Evolutionary conservation across 1,140 invertebrate species (phyloP).

Genomic region (Agrypnia vestita): DNA sequence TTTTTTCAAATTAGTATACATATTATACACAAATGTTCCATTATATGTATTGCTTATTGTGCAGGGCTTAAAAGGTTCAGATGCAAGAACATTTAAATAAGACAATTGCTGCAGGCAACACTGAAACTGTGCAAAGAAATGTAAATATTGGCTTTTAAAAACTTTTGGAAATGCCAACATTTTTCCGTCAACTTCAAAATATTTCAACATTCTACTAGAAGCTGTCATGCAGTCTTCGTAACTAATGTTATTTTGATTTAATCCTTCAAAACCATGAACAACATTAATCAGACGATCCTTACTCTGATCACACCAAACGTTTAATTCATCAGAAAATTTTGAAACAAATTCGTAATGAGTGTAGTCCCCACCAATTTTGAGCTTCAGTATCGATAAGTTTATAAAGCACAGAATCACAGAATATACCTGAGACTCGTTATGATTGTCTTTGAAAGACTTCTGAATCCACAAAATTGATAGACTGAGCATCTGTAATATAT

Average conservation of each 20-base stretch:
- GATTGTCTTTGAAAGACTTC: slow-evolving; percentile 68
- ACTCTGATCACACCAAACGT: slow-evolving; percentile 62
- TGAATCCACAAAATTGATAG: slow-evolving; percentile 80
- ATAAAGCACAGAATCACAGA: slow-evolving; percentile 77
- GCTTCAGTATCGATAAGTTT: slow-evolving; percentile 76
- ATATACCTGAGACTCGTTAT: slow-evolving; percentile 73
- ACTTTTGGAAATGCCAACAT: slow-evolving; percentile 75
- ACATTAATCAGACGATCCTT: slow-evolving; percentile 61
- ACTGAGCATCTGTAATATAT: slow-evolving; percentile 77
- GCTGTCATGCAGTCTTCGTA: slow-evolving; percentile 76
- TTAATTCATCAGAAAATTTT: slow-evolving; percentile 66
- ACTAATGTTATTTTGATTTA: slow-evolving; percentile 70
- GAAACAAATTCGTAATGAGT: slow-evolving; percentile 69
- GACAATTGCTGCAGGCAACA: slow-evolving; percentile 77
- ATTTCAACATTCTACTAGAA: slow-evolving; percentile 75
- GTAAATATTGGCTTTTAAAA: slow-evolving; percentile 76
- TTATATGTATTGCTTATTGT: slow-evolving; percentile 77
- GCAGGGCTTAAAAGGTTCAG: slow-evolving; percentile 72
- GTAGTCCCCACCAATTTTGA: slow-evolving; percentile 73
- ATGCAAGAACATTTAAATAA: slow-evolving; percentile 79
- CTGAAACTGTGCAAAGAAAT: slow-evolving; percentile 84
- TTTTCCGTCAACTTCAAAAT: slow-evolving; percentile 78
- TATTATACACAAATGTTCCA: slow-evolving; percentile 84
- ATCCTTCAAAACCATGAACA: slow-evolving; percentile 59
- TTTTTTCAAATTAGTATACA: slow-evolving; percentile 75